phyloP scores from a whole-genome alignment of 2,113 vertebrate species.

The Papio anubis region DNA sequence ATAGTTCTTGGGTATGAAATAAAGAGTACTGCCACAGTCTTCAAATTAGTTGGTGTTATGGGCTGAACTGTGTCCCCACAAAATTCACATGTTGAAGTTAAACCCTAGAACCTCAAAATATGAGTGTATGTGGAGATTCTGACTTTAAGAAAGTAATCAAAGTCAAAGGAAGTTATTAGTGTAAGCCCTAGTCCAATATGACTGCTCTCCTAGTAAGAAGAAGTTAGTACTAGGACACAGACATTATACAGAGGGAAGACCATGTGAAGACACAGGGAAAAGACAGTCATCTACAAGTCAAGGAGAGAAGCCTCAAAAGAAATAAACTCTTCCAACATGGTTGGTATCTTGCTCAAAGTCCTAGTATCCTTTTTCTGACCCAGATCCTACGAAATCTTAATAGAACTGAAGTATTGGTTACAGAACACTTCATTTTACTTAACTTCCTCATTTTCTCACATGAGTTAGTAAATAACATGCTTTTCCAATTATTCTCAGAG shows the following conservation, averaged over 20 bases:
- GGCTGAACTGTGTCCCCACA: neutral
- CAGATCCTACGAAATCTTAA: neutral
- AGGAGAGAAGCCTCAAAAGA: neutral
- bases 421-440: conserved; percentile 24
- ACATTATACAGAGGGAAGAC: neutral
- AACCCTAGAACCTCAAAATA: neutral
- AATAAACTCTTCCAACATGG: neutral
- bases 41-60: neutral
- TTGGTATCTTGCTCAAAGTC: neutral
- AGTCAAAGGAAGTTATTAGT: neutral
- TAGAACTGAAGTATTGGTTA: neutral
- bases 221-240: neutral
- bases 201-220: neutral
- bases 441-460: neutral
- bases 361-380: neutral
- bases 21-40: neutral
- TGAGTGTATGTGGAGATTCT: neutral
- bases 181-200: neutral
- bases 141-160: neutral
- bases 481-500: conserved; percentile 53
- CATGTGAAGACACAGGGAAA: neutral
- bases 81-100: neutral
- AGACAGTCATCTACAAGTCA: neutral
- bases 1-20: neutral
- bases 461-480: conserved; percentile 3